Evolutionary conservation across 2,888 invertebrate genomes (phyloP), one percentile per base, ranked within the genome.

Genomic region (Phengaris arion): DNA sequence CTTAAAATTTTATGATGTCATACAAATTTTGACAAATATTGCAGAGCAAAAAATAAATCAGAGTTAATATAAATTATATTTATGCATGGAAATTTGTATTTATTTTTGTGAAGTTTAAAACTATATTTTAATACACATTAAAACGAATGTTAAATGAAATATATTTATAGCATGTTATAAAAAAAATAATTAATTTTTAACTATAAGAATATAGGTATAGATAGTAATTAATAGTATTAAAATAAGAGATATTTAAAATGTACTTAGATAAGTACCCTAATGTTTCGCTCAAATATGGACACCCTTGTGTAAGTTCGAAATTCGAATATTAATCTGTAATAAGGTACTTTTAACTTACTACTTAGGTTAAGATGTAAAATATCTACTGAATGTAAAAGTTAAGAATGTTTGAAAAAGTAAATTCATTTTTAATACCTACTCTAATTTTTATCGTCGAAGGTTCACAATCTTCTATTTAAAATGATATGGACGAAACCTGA

Each of bases 121-220:
- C 54, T 54, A 72, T 72, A 72, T 72, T 72, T 72, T 72, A 72
- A 1, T 54, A 68, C 13, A 68, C 68, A 45, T 13, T 45, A 68
- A 72, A 45, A 13, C 2, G 13, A 35, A 64, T 45, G 35, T 35
- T 35, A 6, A 35, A 64, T 10, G 5, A 45, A 35, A 35, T 35
- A 64, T 64, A 64, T 64, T 64, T 64, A 64, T 45, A 45, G 64
- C 12, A 10, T 64, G 64, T 64, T 45, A 64, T 45, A 6, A 64
- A 64, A 64, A 52, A 9, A 8, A 2, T 12, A 35, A 64, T 35
- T 64, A 35, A 45, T 64, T 35, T 35, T 12, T 45, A 13, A 64
- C 3, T 45, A 13, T 64, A 64, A 45, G 64, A 35, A 64, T 3
- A 35, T 35, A 2, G 35, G 35, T 64, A 64, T 35, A 64, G 6